Base-by-base conservation (phyloP, 2,888 invertebrate species). In the Lasioglossum marginatum region DNA sequence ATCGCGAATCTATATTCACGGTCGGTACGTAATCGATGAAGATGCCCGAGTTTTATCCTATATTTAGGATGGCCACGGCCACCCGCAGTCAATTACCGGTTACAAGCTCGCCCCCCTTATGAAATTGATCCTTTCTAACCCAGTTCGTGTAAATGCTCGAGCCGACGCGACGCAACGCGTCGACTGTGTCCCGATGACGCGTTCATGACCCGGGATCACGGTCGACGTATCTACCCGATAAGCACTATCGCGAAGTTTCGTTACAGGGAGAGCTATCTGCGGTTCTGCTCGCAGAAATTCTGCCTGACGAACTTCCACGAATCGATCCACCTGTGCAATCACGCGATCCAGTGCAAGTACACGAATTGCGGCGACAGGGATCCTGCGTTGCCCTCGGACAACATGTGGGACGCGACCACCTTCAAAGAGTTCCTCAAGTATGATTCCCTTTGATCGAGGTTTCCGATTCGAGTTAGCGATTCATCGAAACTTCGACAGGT, bases 351-450 rank as follows among this genome's bases (percentile, higher is more conserved):
- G 95, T 97, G 98, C 92, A 98, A 98, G 94, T 99, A 99, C 93
- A 96, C 97, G 89, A 97, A 97, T 92, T 96, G 95, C 82, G 96
- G 96, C 2, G 96, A 97, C 83, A 96, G 98, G 86, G 97, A 98
- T 95, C 96, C 97, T 93, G 96, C 97, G 1, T 95, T 99, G 79
- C 99, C 99, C 0, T 96, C 96, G 79, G 98, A 99, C 93, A 99
- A 99, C 94, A 99, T 99, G 99, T 99, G 99, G 99, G 98, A 98
- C 97, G 97, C 94, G 96, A 98, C 93, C 96, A 98, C 82, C 97
- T 99, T 95, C 97, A 98, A 95, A 93, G 95, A 89, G 78, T 95
- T 92, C 85, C 91, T 95, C 70, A 94, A 92, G 95, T 95, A 92
- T n/a, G 86, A 85, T 40, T 8, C 23, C 2, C 1, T 43, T 78